Evolutionary conservation across 2,888 invertebrate genomes (phyloP).

Genomic region (Synergus laeviventris): DNA sequence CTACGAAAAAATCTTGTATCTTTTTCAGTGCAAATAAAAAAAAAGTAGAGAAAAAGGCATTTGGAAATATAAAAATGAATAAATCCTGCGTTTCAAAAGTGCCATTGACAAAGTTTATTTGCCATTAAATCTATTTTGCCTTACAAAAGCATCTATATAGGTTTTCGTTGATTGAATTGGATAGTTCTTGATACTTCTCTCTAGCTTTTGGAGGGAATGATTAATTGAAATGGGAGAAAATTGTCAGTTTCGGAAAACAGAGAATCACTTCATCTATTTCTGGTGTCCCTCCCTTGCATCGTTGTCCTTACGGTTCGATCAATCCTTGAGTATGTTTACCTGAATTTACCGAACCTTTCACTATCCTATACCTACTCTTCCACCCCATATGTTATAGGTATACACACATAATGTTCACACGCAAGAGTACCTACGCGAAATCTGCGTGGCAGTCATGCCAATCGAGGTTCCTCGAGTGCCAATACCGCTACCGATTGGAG

Average conservation of each 20-base stretch:
- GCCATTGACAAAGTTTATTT: not conserved
- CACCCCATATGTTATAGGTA: constrained; percentile 33
- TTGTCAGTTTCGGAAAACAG: not conserved
- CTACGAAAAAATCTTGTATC: too few relatives aligned
- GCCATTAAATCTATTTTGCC: not conserved
- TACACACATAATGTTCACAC: constrained; percentile 21
- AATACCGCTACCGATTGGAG: constrained; percentile 58
- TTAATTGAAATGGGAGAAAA: constrained; percentile 10
- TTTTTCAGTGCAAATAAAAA: too few relatives aligned
- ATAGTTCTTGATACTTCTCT: not conserved
- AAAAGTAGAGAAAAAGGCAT: too few relatives aligned
- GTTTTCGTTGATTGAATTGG: not conserved
- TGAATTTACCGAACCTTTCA: constrained; percentile 60
- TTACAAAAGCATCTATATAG: not conserved
- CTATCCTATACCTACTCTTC: constrained; percentile 41
- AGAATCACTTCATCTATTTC: not conserved
- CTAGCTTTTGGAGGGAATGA: not conserved
- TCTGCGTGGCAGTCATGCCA: constrained; percentile 57
- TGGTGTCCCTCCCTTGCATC: not conserved
- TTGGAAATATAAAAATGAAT: too few relatives aligned
- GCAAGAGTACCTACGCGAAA: constrained; percentile 44
- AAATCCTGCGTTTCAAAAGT: not conserved
- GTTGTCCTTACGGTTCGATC: constrained; percentile 65
- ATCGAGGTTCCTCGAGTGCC: constrained; percentile 61
- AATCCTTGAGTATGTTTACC: constrained; percentile 70